Evolutionary conservation across 2,888 invertebrate genomes (phyloP).

Genomic region (Dynastes grantii): DNA sequence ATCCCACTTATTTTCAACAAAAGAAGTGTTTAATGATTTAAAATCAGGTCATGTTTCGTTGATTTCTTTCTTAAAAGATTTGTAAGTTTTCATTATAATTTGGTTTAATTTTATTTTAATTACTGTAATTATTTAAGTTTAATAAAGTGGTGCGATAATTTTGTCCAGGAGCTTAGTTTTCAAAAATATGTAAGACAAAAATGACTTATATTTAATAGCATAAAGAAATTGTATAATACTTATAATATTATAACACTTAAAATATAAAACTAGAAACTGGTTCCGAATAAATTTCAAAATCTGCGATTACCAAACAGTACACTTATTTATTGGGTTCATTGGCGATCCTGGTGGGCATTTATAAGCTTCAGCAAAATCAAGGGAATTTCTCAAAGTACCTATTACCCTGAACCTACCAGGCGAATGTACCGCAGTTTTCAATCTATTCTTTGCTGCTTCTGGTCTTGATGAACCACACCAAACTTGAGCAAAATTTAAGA

Average conservation of each 20-base stretch:
- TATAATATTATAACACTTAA: neutral
- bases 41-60: too few relatives aligned
- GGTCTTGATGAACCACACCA: slow-evolving; percentile 89
- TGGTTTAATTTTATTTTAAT: too few relatives aligned
- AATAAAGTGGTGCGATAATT: too few relatives aligned
- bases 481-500: slow-evolving; percentile 91
- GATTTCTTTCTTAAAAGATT: too few relatives aligned
- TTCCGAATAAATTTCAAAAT: neutral
- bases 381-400: slow-evolving; percentile 51
- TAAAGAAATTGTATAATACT: neutral
- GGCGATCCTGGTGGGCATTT: slow-evolving; percentile 42
- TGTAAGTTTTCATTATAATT: too few relatives aligned
- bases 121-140: too few relatives aligned
- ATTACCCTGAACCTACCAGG: slow-evolving; percentile 79
- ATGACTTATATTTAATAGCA: neutral
- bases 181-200: neutral
- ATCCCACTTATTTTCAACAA: too few relatives aligned
- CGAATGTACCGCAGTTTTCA: slow-evolving; percentile 88
- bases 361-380: slow-evolving; percentile 48
- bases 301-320: slow-evolving; percentile 48
- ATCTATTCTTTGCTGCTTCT: slow-evolving; percentile 84
- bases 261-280: neutral
- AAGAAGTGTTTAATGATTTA: too few relatives aligned
- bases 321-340: slow-evolving; percentile 51
- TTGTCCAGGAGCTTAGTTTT: neutral